Conservation (phyloP, 2,113 vertebrate species). For the Raja brachyura region DNA sequence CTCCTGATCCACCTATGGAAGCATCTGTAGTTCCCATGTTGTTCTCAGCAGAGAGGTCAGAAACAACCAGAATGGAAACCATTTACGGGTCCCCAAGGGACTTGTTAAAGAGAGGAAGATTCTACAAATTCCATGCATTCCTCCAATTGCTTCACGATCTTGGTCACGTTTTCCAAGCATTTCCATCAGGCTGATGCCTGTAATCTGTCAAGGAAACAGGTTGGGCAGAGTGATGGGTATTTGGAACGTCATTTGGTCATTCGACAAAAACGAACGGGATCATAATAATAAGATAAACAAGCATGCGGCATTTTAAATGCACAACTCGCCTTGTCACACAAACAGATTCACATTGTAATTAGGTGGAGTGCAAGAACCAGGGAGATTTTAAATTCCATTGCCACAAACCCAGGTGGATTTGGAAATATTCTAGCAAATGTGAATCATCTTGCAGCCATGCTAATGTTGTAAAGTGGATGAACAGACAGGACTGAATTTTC, state of each 20-base stretch:
- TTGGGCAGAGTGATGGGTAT: background rate
- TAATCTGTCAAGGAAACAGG: no score
- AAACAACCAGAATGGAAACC: no score
- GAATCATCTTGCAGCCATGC: no score
- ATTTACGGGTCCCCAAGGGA: no score
- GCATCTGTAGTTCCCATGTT: no score
- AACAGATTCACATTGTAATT: background rate
- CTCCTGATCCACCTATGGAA: no score
- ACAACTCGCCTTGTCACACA: background rate
- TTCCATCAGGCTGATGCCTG: no score
- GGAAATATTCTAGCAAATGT: no score
- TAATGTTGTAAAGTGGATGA: background rate
- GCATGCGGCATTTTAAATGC: background rate
- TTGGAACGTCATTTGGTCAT: background rate
- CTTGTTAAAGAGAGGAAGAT: no score
- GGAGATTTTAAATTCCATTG: background rate
- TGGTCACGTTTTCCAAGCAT: background rate
- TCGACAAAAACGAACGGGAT: background rate
- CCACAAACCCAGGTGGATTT: background rate
- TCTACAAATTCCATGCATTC: background rate
- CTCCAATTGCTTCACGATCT: background rate
- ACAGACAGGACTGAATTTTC: no score
- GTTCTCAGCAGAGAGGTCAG: no score
- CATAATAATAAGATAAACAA: background rate
- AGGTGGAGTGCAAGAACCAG: background rate